Evolutionary conservation across 2,797 vertebrate species (phyloP), one percentile per base, ranked within the genome.

Genomic region (Notoglanidium macrostoma): DNA sequence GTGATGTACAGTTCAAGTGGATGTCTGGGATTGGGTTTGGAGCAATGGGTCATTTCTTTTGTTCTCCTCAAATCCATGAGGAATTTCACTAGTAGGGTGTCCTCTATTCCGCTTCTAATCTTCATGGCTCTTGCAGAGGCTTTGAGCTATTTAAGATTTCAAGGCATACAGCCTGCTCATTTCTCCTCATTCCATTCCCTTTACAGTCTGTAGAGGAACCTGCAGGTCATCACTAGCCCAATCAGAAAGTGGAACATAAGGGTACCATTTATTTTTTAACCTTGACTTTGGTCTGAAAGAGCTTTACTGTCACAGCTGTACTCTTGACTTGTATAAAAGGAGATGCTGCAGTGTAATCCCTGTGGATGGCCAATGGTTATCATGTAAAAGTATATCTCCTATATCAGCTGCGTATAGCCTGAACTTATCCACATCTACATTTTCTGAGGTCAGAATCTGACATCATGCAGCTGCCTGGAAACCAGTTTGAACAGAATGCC

Each of bases 191-290:
- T 46, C 19, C 70, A 3, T 63, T 63, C 4, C 40, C 23, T 63
- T 84, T n/a, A 40, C 19, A 57, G 12, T 55, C 49, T 84, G 21
- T n/a, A 84, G 29, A 70, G 21, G 65, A 57, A 72, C 67, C 83
- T n/a, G 12, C 83, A 72, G 51, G 80, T 83, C 80, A 67, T 44
- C 61, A 83, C 61, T 70, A 44, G 29, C 29, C 57, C 49, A 77
- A 54, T 32, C 49, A n/a, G 10, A 79, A 79, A 40, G 54, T 59
- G 77, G 10, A 79, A 55, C 59, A 57, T 79, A 57, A 59, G 32
- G 54, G 19, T 57, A 51, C 74, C 26, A 19, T 21, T 29, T n/a
- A 9, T 17, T 51, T n/a, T 76, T 76, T 73, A 0, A 35, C 54
- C 19, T 35, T 78, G 46, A 29, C 26, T n/a, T 77, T 77, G 15